Evolutionary conservation across 2,888 invertebrate genomes (phyloP), one percentile per base, ranked within the genome.

Genomic region (Plagiodera versicolora): DNA sequence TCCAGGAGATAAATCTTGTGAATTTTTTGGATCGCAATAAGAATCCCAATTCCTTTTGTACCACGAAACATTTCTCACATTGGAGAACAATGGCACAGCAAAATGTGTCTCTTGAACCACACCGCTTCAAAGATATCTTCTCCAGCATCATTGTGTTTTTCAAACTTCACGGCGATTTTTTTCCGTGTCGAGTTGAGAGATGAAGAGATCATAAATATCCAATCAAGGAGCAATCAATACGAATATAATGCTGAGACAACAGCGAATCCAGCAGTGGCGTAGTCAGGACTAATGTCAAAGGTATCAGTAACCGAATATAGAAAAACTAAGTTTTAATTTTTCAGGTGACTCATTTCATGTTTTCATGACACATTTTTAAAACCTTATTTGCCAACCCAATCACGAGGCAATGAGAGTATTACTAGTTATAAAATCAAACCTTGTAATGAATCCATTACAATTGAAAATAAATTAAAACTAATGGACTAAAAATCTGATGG

Each of bases 211-310:
- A 62, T 65, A 65, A 65, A 65, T 62, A 62, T 63, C 63, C 63
- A 67, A 67, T 67, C 67, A 65, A 63, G 62, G 55, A 63, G 62
- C 65, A 67, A 67, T 67, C 65, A 64, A 63, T 67, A 63, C 58
- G 54, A 63, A 66, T 39, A 39, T 39, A 14, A 39, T 39, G 11
- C 39, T 39, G 39, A 32, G 32, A 32, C 32, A 32, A n/a, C 11
- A 1, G 39, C 14, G 14, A 3, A 39, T 32, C 11, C 14, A 39
- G 14, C 39, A 39, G 39, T 39, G 39, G 39, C 39, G 39, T 39
- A 14, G 39, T 2, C 2, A 14, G 24, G 24, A 24, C 6, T 5
- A 5, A 24, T 5, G 24, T 24, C n/a, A n/a, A n/a, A n/a, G n/a
- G 4, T 24, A 24, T 24, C 24, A 24, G 24, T 5, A 24, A 24